phyloP scores from a whole-genome alignment of 1,140 invertebrate species.

The Drosophila lini region DNA sequence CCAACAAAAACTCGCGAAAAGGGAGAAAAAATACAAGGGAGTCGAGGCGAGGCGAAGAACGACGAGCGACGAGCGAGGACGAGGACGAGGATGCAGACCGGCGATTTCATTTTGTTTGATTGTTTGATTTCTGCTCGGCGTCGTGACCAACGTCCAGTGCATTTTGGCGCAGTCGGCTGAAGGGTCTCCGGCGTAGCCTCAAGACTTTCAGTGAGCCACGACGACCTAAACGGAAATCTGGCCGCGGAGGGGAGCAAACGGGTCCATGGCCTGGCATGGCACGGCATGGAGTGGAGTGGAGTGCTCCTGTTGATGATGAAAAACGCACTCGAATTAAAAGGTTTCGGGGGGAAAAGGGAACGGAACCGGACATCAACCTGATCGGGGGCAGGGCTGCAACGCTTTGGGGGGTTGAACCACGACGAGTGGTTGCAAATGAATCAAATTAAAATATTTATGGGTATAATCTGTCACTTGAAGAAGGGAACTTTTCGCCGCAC shows the following conservation, averaged over 20 bases:
- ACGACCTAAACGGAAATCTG: slow-evolving; percentile 73
- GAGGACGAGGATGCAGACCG: slow-evolving; percentile 23
- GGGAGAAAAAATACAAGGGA: slow-evolving; percentile 24
- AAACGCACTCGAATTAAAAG: slow-evolving; percentile 82
- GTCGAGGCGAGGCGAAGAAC: slow-evolving; percentile 27
- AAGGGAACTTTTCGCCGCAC: slow-evolving; percentile 4
- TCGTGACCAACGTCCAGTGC: slow-evolving; percentile 55
- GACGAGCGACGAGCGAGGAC: slow-evolving; percentile 13
- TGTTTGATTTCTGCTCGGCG: slow-evolving; percentile 78
- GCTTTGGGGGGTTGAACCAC: slow-evolving; percentile 45
- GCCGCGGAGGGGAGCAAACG: slow-evolving; percentile 9
- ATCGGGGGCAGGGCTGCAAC: slow-evolving; percentile 17
- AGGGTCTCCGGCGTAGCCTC: slow-evolving; percentile 78
- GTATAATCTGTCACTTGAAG: slow-evolving; percentile 44
- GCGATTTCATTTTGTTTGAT: slow-evolving; percentile 82
- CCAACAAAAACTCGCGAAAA: slow-evolving; percentile 66
- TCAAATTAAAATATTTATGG: slow-evolving; percentile 52
- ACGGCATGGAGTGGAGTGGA: slow-evolving; percentile 2
- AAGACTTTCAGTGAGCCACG: slow-evolving; percentile 68
- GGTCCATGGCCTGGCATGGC: neutral
- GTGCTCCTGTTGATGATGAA: slow-evolving; percentile 64
- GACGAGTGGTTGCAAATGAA: slow-evolving; percentile 54
- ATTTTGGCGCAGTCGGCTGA: slow-evolving; percentile 74
- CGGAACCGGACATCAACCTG: slow-evolving; percentile 25
- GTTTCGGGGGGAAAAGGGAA: slow-evolving; percentile 24